A percentile compares a stretch with the other conserved stretches of the same genome.
phyloP scores from a whole-genome alignment of 1,140 invertebrate species.

The Heliconius hewitsoni region DNA sequence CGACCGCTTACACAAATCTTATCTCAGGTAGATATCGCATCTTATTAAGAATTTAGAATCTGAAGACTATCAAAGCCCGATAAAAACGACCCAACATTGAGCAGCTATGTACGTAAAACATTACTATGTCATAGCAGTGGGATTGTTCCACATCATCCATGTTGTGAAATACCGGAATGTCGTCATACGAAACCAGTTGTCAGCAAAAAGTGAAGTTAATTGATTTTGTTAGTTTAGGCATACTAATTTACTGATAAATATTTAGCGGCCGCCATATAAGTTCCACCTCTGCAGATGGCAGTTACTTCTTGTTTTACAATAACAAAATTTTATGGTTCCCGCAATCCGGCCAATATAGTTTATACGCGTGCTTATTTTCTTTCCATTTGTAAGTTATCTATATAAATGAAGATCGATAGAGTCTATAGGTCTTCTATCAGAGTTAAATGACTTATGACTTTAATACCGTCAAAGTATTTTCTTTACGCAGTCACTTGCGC shows the following conservation, averaged over 20 bases:
- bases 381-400: constrained; percentile 40
- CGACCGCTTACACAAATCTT: constrained; percentile 19
- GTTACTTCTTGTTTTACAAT: constrained; percentile 58
- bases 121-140: constrained; percentile 51
- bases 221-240: constrained; percentile 76
- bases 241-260: constrained; percentile 77
- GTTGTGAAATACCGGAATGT: constrained; percentile 62
- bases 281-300: constrained; percentile 64
- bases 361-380: constrained; percentile 41
- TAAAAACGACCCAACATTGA: constrained; percentile 42
- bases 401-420: constrained; percentile 41
- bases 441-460: constrained; percentile 37
- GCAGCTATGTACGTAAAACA: constrained; percentile 53
- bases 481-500: constrained; percentile 34
- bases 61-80: constrained; percentile 34
- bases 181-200: constrained; percentile 57
- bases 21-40: constrained; percentile 18
- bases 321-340: constrained; percentile 63
- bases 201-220: constrained; percentile 67
- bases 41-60: constrained; percentile 38
- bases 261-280: constrained; percentile 65
- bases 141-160: constrained; percentile 49
- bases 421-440: constrained; percentile 17
- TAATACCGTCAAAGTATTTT: constrained; percentile 39
- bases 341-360: constrained; percentile 39